Evolutionary conservation across 2,797 vertebrate genomes (phyloP), one percentile per base, ranked within the genome.

Genomic region (Sylvilagus floridanus): DNA sequence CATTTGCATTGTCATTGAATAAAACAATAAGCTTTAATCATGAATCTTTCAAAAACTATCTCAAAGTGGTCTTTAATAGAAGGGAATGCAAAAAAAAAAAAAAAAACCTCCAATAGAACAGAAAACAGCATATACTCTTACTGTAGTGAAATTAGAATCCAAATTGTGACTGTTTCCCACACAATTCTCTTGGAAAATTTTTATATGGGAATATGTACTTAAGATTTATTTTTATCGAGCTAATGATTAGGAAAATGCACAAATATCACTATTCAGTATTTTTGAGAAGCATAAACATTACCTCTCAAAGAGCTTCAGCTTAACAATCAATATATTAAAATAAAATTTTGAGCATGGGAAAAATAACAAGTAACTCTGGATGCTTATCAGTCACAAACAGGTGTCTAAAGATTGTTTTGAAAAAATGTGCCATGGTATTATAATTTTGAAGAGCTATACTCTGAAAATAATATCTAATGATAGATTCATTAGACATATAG

Each of bases 1-100:
- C 79, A n/a, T 82, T 95, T 94, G 71, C 73, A 94, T 97, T 97
- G 94, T 96, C 92, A 96, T 89, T 85, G 75, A 91, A 84, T 21
- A 84, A 92, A 96, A 97, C 63, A 66, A 57, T 60, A 91, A 73
- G 82, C 32, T 71, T 84, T 88, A 84, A 76, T 73, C 57, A 87
- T 76, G 77, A 84, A 81, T 87, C 54, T 92, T 77, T 54, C 66
- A 83, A 84, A 96, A 84, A 32, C 16, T 13, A 78, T 76, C 16
- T 76, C 42, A 84, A 0, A 72, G 63, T 21, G 4, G 77, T 89
- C 85, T 54, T 81, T 35, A 82, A 85, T 88, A 69, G 68, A 87
- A 90, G 76, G 24, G 32, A 79, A 75, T 66, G 16, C 7, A 92
- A 84, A 73, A 82, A 47, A 22, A 28, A 47, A 47, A 92, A 84